phyloP scores from a whole-genome alignment of 1,140 invertebrate species.

The Chironomus tepperi region DNA sequence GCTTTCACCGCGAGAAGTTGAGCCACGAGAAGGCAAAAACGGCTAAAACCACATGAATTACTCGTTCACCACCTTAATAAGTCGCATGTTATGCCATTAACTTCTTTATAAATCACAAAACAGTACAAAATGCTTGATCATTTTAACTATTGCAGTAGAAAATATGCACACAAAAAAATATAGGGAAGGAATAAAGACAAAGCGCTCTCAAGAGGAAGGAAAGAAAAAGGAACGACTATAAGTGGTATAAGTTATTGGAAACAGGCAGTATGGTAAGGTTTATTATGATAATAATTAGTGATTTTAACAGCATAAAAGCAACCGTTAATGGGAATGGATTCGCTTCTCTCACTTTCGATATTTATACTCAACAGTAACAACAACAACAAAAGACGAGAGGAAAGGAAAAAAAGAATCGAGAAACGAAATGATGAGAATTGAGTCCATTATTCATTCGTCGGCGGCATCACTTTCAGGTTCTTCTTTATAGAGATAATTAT shows the following conservation, averaged over 20 bases:
- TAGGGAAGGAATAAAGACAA: too few relatives aligned
- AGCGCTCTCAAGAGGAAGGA: too few relatives aligned
- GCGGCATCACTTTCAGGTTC: slow-evolving; percentile 17
- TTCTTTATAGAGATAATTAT: slow-evolving; percentile 19
- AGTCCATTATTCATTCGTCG: slow-evolving; percentile 1
- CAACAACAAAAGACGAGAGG: not conserved
- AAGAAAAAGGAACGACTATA: too few relatives aligned
- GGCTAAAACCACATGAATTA: too few relatives aligned
- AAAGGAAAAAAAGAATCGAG: not conserved
- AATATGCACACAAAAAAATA: too few relatives aligned
- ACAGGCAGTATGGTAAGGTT: not conserved
- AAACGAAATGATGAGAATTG: not conserved
- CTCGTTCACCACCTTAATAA: too few relatives aligned
- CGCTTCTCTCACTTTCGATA: not conserved
- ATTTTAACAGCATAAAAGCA: slow-evolving; percentile 15
- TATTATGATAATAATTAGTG: slow-evolving; percentile 23
- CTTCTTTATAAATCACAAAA: too few relatives aligned
- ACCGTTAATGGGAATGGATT: slow-evolving; percentile 7
- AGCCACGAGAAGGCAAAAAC: too few relatives aligned
- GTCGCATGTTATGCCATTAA: too few relatives aligned
- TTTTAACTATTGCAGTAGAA: too few relatives aligned
- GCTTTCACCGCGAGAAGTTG: too few relatives aligned
- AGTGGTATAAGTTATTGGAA: slow-evolving; percentile 5
- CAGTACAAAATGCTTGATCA: too few relatives aligned
- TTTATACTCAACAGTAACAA: not conserved